Evolutionary conservation across 2,888 invertebrate species (phyloP), one percentile per base, ranked within the genome.

Genomic region (Rhingia rostrata): DNA sequence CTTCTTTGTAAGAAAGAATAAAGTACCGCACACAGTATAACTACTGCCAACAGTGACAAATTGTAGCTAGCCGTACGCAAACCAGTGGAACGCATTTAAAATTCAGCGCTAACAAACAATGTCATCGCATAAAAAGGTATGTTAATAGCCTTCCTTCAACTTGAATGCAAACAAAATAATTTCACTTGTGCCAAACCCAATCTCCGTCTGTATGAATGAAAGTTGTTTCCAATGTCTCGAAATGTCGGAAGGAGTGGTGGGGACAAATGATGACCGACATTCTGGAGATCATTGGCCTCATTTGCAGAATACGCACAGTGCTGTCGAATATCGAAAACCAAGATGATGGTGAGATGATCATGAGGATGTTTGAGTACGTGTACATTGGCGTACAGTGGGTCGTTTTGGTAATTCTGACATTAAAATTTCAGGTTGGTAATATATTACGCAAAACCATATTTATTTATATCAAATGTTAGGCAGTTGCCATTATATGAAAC

Each of bases 111-210:
- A 49, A 30, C 39, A 39, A 64, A 51, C 64, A 33, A 33, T 54
- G 54, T 54, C 54, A 45, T 5, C 6, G 14, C 32, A 43, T 22
- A 33, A 53, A 54, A 41, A 33, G 43, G 54, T n/a, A 6, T 39
- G 7, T n/a, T n/a, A n/a, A 43, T 67, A 35, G 35, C 66, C 66
- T 43, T 54, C 43, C 54, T 67, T 67, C 6, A 49, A 70, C 30
- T 35, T 63, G 30, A n/a, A 56, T n/a, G 33, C 39, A 33, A 41
- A 66, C n/a, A 43, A 67, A 43, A 53, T 35, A 47, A 22, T 82
- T 82, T 82, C 77, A 82, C 82, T 82, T 82, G 72, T 77, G 66
- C 60, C 75, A 67, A 67, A 75, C 75, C 75, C 53, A 72, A 66
- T 49, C 54, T 64, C 61, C 66, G 72, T 64, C 66, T 82, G 66